Conservation (phyloP, 2,797 vertebrate species). For the Manis crassicaudata region DNA sequence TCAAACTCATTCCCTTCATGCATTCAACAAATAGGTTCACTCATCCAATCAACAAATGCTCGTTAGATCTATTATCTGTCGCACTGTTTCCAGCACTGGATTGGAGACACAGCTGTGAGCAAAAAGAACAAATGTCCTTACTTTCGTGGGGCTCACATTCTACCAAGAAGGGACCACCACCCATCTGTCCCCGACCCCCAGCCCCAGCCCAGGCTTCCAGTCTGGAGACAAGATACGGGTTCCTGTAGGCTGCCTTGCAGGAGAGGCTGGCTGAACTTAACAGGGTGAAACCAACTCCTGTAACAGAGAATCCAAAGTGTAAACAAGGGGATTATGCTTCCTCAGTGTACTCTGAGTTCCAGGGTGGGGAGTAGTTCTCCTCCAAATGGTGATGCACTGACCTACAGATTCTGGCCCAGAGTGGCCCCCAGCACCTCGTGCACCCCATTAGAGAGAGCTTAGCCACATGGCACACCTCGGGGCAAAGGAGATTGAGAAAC, state of each 20-base stretch:
- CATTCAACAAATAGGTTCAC: not conserved
- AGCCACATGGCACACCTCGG: not conserved
- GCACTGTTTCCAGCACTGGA: not conserved
- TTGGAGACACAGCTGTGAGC: not conserved
- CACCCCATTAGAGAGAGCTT: not conserved
- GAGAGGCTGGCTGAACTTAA: not conserved
- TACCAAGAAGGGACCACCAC: not conserved
- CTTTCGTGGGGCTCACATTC: not conserved
- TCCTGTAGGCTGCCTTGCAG: not conserved
- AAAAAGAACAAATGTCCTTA: not conserved
- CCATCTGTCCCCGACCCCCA: too few relatives aligned
- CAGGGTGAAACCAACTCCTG: not conserved
- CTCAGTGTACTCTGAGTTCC: not conserved
- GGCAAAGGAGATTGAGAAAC: not conserved
- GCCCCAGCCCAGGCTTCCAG: not conserved
- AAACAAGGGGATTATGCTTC: not conserved
- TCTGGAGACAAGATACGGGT: not conserved
- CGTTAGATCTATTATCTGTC: not conserved
- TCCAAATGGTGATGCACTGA: not conserved
- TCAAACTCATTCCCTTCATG: too few relatives aligned
- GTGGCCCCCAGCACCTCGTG: not conserved
- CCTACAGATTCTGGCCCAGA: not conserved
- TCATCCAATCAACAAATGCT: not conserved
- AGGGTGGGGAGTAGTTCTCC: not conserved
- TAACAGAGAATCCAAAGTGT: not conserved